Evolutionary conservation across 2,888 invertebrate species (phyloP), one percentile per base, ranked within the genome.

Genomic region (Desoria tigrina): DNA sequence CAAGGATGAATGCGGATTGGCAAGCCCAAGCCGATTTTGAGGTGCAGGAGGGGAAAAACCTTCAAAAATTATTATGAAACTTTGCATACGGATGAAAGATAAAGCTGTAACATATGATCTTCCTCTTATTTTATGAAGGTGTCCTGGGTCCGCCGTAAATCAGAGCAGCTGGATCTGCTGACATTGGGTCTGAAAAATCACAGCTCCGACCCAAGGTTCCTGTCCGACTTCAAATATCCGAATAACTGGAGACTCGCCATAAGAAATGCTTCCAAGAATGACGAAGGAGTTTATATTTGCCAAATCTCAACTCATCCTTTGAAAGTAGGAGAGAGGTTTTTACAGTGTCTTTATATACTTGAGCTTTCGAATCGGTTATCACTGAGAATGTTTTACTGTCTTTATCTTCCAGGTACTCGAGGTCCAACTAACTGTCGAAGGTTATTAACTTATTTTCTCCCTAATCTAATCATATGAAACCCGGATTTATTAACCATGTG

Each of bases 251-350:
- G 84, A 64, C 80, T 84, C 60, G 81, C 82, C 77, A 82, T 84
- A 72, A 79, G 80, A 69, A 81, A 80, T 73, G 81, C 83, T 57
- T 82, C 82, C 72, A 80, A 81, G 71, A 81, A 80, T 72, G 84
- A 84, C 77, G 82, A 83, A 74, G 84, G 84, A 50, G 78, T 80
- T 68, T 83, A 83, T 78, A 82, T 82, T 76, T 83, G 83, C 77
- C 83, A 83, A 77, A 81, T 83, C 70, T 83, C 83, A 65, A 84
- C 84, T 55, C 83, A 84, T 79, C 84, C 84, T 73, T 83, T 84
- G 18, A 81, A 82, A 75, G 82, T n/a, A n/a, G n/a, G n/a, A n/a
- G n/a, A n/a, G n/a, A n/a, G n/a, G n/a, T 83, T n/a, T n/a, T n/a
- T n/a, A n/a, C n/a, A n/a, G n/a, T n/a, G n/a, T n/a, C n/a, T n/a